Evolutionary conservation across 37 sponge, comb jelly and placozoan species (phyloP).

Genomic region (Beroe ovata): DNA sequence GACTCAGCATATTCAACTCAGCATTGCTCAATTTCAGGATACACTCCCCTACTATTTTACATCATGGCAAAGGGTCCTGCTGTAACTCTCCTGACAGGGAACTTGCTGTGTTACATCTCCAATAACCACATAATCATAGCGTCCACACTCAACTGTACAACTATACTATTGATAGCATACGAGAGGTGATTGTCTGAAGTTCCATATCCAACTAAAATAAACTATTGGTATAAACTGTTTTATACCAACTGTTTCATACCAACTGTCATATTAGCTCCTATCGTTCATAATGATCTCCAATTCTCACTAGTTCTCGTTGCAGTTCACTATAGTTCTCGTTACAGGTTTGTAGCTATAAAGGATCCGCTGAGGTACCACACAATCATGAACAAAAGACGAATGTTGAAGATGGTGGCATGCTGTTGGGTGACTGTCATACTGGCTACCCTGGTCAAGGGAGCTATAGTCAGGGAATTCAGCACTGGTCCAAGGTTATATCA

Average conservation of each 20-base stretch:
- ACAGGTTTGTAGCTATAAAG: constrained; percentile 44
- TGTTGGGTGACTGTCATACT: not conserved
- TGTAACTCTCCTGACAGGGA: not conserved
- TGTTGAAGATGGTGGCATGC: not conserved
- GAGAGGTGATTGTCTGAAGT: constrained; percentile 38
- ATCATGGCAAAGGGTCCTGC: not conserved
- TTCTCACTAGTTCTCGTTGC: too few relatives aligned
- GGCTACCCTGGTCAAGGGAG: constrained; percentile 14
- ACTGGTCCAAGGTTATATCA: constrained; percentile 19
- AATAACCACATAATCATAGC: constrained; percentile 49
- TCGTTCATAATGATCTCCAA: too few relatives aligned
- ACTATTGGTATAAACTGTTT: too few relatives aligned
- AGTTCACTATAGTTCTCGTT: too few relatives aligned
- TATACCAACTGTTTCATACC: too few relatives aligned
- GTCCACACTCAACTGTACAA: constrained; percentile 38
- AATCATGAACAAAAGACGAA: not conserved
- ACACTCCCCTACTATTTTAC: constrained; percentile 23
- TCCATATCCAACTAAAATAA: too few relatives aligned
- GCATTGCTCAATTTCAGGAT: not conserved
- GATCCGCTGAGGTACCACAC: constrained; percentile 19
- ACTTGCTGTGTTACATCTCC: constrained; percentile 15
- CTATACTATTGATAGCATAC: constrained; percentile 42
- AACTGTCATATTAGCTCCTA: too few relatives aligned
- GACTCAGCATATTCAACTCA: too few relatives aligned
- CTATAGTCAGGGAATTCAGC: not conserved